A percentile compares a stretch with the other conserved stretches of the same genome.
Conservation (phyloP, 1,140 invertebrate genomes). For the Galleria mellonella region DNA sequence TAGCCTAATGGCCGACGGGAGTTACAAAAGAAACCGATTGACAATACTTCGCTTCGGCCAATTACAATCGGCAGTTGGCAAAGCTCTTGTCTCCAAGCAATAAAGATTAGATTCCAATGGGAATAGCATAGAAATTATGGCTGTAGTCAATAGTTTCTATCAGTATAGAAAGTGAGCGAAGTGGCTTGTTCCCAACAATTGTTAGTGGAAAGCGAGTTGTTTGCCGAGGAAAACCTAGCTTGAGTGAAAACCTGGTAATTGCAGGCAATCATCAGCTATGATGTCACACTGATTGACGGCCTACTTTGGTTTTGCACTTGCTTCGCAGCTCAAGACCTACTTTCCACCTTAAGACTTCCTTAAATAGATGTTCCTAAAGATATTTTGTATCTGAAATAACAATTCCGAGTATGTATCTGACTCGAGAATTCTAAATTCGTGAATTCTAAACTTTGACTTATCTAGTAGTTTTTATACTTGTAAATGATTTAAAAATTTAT, state of each 20-base stretch:
- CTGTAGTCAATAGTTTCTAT: constrained; percentile 44
- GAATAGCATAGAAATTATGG: background rate
- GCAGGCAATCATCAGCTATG: background rate
- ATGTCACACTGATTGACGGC: constrained; percentile 1
- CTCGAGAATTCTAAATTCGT: too few relatives aligned
- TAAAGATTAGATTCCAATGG: constrained; percentile 18
- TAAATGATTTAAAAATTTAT: too few relatives aligned
- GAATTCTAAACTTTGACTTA: too few relatives aligned
- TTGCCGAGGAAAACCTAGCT: constrained; percentile 35
- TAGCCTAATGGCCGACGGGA: constrained; percentile 21
- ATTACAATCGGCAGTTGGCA: background rate
- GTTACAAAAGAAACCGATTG: constrained; percentile 38
- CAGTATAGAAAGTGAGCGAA: constrained; percentile 49
- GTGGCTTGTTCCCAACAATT: constrained; percentile 37
- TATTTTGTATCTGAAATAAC: too few relatives aligned
- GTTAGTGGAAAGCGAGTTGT: constrained; percentile 45
- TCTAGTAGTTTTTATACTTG: too few relatives aligned
- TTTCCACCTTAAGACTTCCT: too few relatives aligned
- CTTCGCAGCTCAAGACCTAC: background rate
- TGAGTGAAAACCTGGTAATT: constrained; percentile 24
- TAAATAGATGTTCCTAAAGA: too few relatives aligned
- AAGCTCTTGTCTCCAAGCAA: constrained; percentile 5
- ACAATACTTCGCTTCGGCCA: constrained; percentile 20
- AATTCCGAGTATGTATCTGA: too few relatives aligned
- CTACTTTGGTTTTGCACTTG: constrained; percentile 2